These are phyloP conservation scores for Galago senegalensis DNA, from an alignment of 2,797 vertebrate species.

Conservation along the genomic window DNA sequence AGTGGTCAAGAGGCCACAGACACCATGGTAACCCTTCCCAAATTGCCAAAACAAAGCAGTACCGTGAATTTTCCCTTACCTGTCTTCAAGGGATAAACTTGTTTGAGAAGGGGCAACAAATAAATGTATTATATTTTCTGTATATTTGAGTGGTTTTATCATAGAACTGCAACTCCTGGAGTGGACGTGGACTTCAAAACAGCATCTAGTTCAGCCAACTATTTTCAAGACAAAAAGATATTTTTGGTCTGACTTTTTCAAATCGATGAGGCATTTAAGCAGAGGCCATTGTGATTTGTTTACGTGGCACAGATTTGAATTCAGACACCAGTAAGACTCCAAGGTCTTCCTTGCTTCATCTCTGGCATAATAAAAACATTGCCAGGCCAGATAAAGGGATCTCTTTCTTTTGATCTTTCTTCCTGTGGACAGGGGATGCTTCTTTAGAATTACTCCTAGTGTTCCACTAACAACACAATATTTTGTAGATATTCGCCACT, in stretches of 20 bases:
- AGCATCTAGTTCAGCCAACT: neutral
- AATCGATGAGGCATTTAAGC: neutral
- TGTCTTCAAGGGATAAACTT: constrained; percentile 38
- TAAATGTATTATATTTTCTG: constrained; percentile 7
- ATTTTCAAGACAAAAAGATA: constrained; percentile 45
- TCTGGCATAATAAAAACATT: neutral
- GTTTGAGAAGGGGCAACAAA: neutral
- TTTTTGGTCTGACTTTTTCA: constrained; percentile 34
- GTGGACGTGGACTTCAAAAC: constrained; percentile 7
- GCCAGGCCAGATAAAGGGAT: neutral
- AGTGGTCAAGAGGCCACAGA: neutral
- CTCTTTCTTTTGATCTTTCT: constrained; percentile 25
- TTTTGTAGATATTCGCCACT: neutral
- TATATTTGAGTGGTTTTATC: constrained; percentile 34
- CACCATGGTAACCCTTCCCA: constrained; percentile 26
- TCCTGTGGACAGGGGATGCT: neutral
- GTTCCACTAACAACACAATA: neutral
- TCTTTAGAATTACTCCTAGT: neutral
- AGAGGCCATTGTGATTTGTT: constrained; percentile 28
- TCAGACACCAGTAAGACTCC: neutral
- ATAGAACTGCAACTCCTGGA: neutral
- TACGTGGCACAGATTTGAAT: constrained; percentile 48
- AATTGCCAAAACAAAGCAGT: neutral
- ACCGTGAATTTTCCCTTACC: neutral
- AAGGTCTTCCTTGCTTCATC: neutral